These are phyloP conservation scores for Podiceps cristatus DNA, from an alignment of 2,113 vertebrate genomes.

Conservation along the genomic window DNA sequence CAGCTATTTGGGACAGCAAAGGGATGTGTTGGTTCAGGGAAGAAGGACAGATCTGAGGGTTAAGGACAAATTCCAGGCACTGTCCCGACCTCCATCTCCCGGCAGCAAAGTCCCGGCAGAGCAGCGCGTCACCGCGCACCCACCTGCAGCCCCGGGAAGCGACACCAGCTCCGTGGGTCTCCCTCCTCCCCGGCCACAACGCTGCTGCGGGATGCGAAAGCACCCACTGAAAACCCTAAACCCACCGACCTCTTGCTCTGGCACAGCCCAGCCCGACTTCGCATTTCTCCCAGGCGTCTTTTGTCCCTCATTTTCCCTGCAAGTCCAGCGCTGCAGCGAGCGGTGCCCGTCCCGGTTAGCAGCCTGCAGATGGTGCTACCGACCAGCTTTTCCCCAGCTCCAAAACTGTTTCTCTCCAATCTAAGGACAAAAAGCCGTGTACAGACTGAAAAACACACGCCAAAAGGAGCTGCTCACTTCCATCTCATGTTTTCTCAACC, in stretches of 20 bases:
- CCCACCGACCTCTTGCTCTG: fast-evolving
- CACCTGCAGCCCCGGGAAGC: too few species aligned
- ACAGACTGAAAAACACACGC: background rate
- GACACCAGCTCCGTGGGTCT: fast-evolving
- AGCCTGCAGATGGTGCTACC: constrained; percentile 96
- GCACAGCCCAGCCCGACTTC: fast-evolving
- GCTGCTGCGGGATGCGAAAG: fast-evolving
- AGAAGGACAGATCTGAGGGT: background rate
- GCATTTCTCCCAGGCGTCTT: background rate
- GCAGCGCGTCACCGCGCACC: fast-evolving
- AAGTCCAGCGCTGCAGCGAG: background rate
- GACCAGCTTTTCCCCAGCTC: constrained; percentile 82
- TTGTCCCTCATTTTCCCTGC: background rate
- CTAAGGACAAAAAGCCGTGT: background rate
- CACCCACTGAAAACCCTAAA: fast-evolving
- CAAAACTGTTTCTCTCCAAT: background rate
- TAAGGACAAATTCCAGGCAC: background rate
- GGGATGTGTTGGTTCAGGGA: background rate
- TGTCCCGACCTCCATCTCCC: background rate
- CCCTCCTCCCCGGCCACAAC: fast-evolving
- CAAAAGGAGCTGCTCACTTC: background rate
- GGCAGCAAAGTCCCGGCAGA: background rate
- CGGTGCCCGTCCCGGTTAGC: background rate
- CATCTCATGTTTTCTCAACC: fast-evolving
- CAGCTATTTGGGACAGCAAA: background rate